Evolutionary conservation across 2,797 vertebrate species (phyloP), one percentile per base, ranked within the genome.

Genomic region (Dicrostonyx torquatus): DNA sequence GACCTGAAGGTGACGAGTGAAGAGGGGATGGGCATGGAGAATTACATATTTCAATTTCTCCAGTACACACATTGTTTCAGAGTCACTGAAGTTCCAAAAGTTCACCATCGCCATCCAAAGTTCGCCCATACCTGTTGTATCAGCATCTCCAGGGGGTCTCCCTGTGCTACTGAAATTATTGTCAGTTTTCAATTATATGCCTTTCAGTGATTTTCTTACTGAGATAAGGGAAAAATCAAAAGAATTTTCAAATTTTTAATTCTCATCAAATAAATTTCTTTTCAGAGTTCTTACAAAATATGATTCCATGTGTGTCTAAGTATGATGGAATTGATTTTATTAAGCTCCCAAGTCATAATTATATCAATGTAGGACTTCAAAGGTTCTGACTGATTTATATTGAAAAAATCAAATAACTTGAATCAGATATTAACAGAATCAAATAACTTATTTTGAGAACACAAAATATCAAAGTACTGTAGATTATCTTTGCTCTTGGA

Each of bases 371-470:
- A 85, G 31, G 24, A 12, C 24, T 58, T 70, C 15, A 87, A 55
- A 62, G 34, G 6, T 87, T 75, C 76, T 70, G 40, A 91, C 88
- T 88, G 64, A 84, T 24, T 91, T 76, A n/a, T 77, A 77, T 43
- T 53, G 34, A 88, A 12, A 91, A 22, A 24, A 85, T 92, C n/a
- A 86, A 89, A 83, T 4, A 85, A 48, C 60, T 43, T 92, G 24
- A 89, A 95, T 73, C 70, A 40, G 43, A 73, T 73, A 72, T 40
- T 40, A 73, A 86, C 12, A 91, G 17, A 24, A 87, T 94, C 40
- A 83, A 89, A 83, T 3, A 84, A 68, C 53, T 43, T 34, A 79
- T 94, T 93, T 55, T 88, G 40, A 88, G 76, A 87, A 93, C 83
- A 22, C 75, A 84, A 96, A 92, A 82, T 10, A 78, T 68, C 12